Evolutionary conservation across 2,797 vertebrate genomes (phyloP).

Genomic region (Tachyglossus aculeatus): DNA sequence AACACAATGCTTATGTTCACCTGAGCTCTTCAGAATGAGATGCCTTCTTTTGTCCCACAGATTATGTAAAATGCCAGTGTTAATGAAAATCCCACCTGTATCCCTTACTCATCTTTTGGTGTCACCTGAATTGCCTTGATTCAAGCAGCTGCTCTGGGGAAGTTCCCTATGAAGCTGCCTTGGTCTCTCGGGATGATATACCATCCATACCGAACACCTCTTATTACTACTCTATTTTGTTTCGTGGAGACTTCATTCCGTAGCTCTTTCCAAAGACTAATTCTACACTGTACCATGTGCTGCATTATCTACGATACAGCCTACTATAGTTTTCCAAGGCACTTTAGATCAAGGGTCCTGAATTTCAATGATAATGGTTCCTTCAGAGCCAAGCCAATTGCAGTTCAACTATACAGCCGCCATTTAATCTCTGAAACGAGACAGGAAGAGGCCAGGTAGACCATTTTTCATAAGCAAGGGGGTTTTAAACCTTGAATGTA

Average conservation of each 20-base stretch:
- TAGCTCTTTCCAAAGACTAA: slow-evolving; percentile 39
- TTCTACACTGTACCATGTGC: slow-evolving; percentile 26
- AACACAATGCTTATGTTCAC: no score
- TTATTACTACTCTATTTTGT: slow-evolving; percentile 41
- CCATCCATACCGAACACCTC: not conserved
- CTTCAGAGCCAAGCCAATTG: slow-evolving; percentile 48
- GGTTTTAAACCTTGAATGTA: slow-evolving; percentile 60
- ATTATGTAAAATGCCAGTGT: no score
- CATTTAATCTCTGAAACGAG: slow-evolving; percentile 67
- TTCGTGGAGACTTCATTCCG: slow-evolving; percentile 16
- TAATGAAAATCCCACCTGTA: not conserved
- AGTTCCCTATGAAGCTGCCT: slow-evolving; percentile 4
- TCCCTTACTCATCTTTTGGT: not conserved
- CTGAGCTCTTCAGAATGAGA: no score
- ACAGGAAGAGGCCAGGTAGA: slow-evolving; percentile 60
- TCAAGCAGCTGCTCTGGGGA: not conserved
- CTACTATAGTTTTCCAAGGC: slow-evolving; percentile 39
- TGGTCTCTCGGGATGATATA: slow-evolving; percentile 1
- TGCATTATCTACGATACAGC: slow-evolving; percentile 27
- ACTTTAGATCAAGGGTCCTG: slow-evolving; percentile 48
- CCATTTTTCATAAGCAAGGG: slow-evolving; percentile 62
- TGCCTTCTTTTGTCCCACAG: no score
- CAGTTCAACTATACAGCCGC: slow-evolving; percentile 45
- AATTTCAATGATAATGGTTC: slow-evolving; percentile 56
- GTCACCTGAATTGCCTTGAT: not conserved